Percentiles rank a stretch among this genome's conserved stretches.
Evolutionary conservation across 2,797 vertebrate species (phyloP).

Genomic region (Pygocentrus nattereri): DNA sequence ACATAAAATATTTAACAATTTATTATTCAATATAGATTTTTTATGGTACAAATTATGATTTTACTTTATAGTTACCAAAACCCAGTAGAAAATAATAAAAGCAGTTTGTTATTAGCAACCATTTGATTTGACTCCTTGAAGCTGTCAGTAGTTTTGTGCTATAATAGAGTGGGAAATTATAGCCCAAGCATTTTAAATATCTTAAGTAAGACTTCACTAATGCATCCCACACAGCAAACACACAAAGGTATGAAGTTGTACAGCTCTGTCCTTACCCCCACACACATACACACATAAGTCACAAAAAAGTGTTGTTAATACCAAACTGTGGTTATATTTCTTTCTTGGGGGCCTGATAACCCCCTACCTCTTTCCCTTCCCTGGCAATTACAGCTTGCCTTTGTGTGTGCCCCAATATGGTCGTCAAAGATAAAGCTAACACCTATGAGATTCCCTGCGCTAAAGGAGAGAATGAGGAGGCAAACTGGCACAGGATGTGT

Average conservation of each 20-base stretch:
- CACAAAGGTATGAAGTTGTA: neutral
- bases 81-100: neutral
- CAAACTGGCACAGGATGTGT: neutral
- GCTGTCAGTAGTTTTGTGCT: neutral
- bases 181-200: neutral
- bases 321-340: conserved; percentile 20
- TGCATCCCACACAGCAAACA: neutral
- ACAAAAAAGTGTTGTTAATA: neutral
- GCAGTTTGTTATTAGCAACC: neutral
- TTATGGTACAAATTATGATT: too few relatives aligned
- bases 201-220: neutral
- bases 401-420: conserved; percentile 60
- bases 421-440: conserved; percentile 62
- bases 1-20: too few relatives aligned
- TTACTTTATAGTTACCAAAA: neutral
- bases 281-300: neutral
- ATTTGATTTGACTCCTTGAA: neutral
- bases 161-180: neutral
- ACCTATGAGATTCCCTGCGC: conserved; percentile 48
- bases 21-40: too few relatives aligned
- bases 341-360: conserved; percentile 47
- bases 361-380: conserved; percentile 37
- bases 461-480: conserved; percentile 29
- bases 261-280: neutral
- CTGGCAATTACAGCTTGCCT: conserved; percentile 54